Base-by-base conservation (phyloP, 53 echinoderm and acorn worm species). In the Glandiceps talaboti region DNA sequence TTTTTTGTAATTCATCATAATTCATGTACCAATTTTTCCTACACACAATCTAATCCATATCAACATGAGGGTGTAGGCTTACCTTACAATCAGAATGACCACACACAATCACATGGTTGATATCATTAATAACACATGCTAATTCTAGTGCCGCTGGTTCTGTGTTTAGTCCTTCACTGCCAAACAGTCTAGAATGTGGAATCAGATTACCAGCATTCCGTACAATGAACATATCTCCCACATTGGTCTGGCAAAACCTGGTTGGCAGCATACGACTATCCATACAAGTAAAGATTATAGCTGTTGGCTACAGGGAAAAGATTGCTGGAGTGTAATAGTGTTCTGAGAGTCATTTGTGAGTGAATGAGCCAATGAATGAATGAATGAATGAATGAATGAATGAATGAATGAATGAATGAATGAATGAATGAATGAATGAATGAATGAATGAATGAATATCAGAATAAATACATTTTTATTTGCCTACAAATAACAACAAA, bases 1-100 rank as follows among this genome's bases (percentile, higher is more conserved):
- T n/a, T n/a, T n/a, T n/a, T n/a, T n/a, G n/a, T n/a, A n/a, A n/a
- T n/a, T n/a, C n/a, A n/a, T n/a, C n/a, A n/a, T n/a, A n/a, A n/a
- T n/a, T n/a, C n/a, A n/a, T n/a, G n/a, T n/a, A n/a, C n/a, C n/a
- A n/a, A n/a, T n/a, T n/a, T n/a, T n/a, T n/a, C n/a, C n/a, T n/a
- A n/a, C n/a, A n/a, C n/a, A n/a, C n/a, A n/a, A n/a, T n/a, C n/a
- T n/a, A n/a, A n/a, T n/a, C n/a, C n/a, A n/a, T n/a, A n/a, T n/a
- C n/a, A 27, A 30, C 31, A 30, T 82, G 12, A 31, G 26, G 33
- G 27, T 76, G 33, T 76, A 29, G 6, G 72, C 86, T 79, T 25
- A 97, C 97, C 89, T 88, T 93, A 33, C 97, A 97, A 30, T 97
- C 97, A 1, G 93, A 83, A 75, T 97, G 97, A 0, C 97, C 97